Evolutionary conservation across 2,888 invertebrate species (phyloP).

Genomic region (Taphrorychus bicolor): DNA sequence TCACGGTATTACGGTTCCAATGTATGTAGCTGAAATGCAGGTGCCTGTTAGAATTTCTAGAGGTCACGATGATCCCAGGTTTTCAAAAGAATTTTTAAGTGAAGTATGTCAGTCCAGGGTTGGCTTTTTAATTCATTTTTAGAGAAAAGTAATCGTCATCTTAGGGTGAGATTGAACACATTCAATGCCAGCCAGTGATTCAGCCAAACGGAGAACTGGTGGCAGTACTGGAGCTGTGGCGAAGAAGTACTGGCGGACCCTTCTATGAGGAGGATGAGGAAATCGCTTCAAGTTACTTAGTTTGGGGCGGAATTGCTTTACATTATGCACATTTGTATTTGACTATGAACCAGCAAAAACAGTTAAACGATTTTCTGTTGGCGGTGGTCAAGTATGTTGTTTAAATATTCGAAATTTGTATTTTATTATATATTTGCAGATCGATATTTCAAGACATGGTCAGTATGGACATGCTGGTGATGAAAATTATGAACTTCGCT

Average conservation of each 20-base stretch:
- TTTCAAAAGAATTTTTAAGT: slow-evolving; percentile 60
- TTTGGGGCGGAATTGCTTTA: slow-evolving; percentile 75
- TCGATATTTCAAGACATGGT: slow-evolving; percentile 90
- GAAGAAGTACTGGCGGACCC: slow-evolving; percentile 60
- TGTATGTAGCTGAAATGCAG: slow-evolving; percentile 60
- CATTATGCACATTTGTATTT: slow-evolving; percentile 74
- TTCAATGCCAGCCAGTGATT: slow-evolving; percentile 69
- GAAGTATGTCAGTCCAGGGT: too few species aligned
- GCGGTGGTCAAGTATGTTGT: slow-evolving; percentile 80
- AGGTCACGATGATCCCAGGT: slow-evolving; percentile 61
- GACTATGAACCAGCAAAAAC: slow-evolving; percentile 73
- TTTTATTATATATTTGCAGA: too few species aligned
- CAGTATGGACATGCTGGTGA: slow-evolving; percentile 80
- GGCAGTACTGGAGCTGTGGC: slow-evolving; percentile 74
- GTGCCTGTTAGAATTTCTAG: slow-evolving; percentile 61
- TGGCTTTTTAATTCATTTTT: neutral
- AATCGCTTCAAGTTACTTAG: slow-evolving; percentile 69
- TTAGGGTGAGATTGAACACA: slow-evolving; percentile 55
- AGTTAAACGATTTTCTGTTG: slow-evolving; percentile 77
- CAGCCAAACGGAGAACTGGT: slow-evolving; percentile 69
- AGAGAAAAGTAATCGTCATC: slow-evolving; percentile 16
- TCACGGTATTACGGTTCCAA: slow-evolving; percentile 49
- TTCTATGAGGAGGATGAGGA: slow-evolving; percentile 76
- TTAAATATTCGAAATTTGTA: too few species aligned
- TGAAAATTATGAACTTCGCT: slow-evolving; percentile 84